A percentile compares a stretch with the other conserved stretches of the same genome.
Conservation (phyloP, 1,140 invertebrate species). For the Drepana arcuata region DNA sequence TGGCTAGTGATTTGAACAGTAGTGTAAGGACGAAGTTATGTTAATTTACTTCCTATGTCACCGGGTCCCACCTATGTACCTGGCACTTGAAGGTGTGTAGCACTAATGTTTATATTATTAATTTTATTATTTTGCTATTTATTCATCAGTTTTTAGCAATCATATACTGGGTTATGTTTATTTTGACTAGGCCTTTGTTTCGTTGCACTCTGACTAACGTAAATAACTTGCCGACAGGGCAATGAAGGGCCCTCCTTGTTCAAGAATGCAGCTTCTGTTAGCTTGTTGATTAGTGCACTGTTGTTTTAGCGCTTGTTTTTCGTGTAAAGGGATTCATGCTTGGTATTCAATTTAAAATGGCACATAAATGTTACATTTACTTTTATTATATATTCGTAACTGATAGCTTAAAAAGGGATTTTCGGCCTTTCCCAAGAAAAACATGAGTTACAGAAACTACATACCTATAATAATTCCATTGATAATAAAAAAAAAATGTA, state of each 20-base stretch:
- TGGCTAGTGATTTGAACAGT: slow-evolving; percentile 50
- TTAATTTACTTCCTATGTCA: slow-evolving; percentile 60
- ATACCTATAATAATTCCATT: too few relatives aligned
- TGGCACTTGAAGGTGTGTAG: slow-evolving; percentile 55
- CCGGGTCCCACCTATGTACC: slow-evolving; percentile 63
- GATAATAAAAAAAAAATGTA: too few relatives aligned
- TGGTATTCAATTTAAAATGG: too few relatives aligned
- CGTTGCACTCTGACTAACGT: slow-evolving; percentile 26
- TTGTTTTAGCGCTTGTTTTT: too few relatives aligned
- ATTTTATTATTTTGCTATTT: too few relatives aligned
- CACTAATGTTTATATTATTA: slow-evolving; percentile 22
- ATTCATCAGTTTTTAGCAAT: too few relatives aligned
- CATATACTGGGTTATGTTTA: slow-evolving; percentile 5
- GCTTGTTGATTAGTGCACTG: slow-evolving; percentile 28
- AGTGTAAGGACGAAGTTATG: slow-evolving; percentile 63
- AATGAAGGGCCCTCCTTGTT: slow-evolving; percentile 36
- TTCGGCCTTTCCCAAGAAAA: too few relatives aligned
- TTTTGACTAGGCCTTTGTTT: slow-evolving; percentile 24
- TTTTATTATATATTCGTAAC: too few relatives aligned
- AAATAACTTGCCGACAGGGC: slow-evolving; percentile 40
- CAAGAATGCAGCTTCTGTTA: slow-evolving; percentile 14
- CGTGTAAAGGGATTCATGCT: too few relatives aligned
- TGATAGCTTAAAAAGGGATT: too few relatives aligned
- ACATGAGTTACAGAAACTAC: too few relatives aligned
- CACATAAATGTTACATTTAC: too few relatives aligned